A percentile compares a stretch with the other conserved stretches of the same genome.
phyloP scores from a whole-genome alignment of 2,888 invertebrate species.

The Anthophora plumipes region DNA sequence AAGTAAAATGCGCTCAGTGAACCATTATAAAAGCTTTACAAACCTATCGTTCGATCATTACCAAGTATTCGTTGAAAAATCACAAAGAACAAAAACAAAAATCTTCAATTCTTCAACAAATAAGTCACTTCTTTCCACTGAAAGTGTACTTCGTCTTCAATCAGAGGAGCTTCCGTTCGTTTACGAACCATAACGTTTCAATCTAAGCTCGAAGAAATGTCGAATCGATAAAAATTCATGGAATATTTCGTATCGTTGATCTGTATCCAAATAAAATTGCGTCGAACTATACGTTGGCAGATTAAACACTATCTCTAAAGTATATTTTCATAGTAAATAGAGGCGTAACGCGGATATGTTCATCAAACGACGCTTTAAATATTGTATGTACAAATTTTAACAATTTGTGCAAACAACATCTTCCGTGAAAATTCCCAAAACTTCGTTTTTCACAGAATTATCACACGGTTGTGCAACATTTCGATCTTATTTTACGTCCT shows the following conservation, averaged over 20 bases:
- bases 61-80: neutral
- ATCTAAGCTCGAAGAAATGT: neutral
- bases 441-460: constrained; percentile 6
- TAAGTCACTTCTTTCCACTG: neutral
- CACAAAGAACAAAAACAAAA: neutral
- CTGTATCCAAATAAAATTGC: constrained; percentile 25
- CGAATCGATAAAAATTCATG: neutral
- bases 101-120: neutral
- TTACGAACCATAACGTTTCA: no score
- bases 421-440: neutral
- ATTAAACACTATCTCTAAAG: constrained; percentile 31
- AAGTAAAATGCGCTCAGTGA: no score
- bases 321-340: constrained; percentile 26
- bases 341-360: constrained; percentile 22
- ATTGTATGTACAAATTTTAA: constrained; percentile 46
- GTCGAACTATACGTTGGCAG: constrained; percentile 18
- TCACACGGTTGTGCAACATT: no score
- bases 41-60: neutral
- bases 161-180: neutral
- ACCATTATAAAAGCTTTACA: no score
- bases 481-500: no score
- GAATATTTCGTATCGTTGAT: constrained; percentile 29
- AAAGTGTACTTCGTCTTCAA: neutral
- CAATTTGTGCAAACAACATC: constrained; percentile 35
- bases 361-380: constrained; percentile 49